A percentile compares a stretch with the other conserved stretches of the same genome.
Conservation (phyloP, 2,797 vertebrate genomes). For the Halcyon leucocephala region DNA sequence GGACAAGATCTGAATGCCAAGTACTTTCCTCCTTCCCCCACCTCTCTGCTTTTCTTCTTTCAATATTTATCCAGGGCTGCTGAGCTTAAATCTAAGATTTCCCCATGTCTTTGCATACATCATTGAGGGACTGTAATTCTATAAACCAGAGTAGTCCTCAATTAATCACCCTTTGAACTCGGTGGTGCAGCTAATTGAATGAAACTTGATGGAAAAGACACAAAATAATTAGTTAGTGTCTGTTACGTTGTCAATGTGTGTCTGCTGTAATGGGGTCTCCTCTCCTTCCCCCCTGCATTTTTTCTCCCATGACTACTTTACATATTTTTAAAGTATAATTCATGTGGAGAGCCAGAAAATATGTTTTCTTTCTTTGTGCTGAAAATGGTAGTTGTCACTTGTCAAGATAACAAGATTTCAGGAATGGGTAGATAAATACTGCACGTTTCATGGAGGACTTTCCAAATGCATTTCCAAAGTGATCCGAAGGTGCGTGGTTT, state of each 20-base stretch:
- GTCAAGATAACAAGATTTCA: not conserved
- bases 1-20: constrained; percentile 54
- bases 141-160: constrained; percentile 26
- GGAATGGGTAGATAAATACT: not conserved
- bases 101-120: constrained; percentile 16
- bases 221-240: constrained; percentile 70
- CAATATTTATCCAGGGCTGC: constrained; percentile 68
- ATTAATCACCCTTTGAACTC: constrained; percentile 75
- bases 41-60: not conserved
- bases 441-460: not conserved
- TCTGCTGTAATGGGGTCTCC: not conserved
- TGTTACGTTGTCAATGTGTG: constrained; percentile 7
- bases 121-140: constrained; percentile 11
- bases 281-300: accelerated
- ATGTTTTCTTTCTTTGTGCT: not conserved
- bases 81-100: constrained; percentile 66
- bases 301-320: not conserved
- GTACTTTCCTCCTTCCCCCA: not conserved
- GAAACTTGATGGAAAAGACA: constrained; percentile 59
- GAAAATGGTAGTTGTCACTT: not conserved
- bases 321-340: constrained; percentile 5
- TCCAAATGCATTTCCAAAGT: not conserved
- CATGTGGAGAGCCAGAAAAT: not conserved
- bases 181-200: constrained; percentile 61
- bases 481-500: accelerated